These are phyloP conservation scores for Syndactyla subalaris DNA, from an alignment of 2,797 vertebrate genomes.

Conservation along the genomic window DNA sequence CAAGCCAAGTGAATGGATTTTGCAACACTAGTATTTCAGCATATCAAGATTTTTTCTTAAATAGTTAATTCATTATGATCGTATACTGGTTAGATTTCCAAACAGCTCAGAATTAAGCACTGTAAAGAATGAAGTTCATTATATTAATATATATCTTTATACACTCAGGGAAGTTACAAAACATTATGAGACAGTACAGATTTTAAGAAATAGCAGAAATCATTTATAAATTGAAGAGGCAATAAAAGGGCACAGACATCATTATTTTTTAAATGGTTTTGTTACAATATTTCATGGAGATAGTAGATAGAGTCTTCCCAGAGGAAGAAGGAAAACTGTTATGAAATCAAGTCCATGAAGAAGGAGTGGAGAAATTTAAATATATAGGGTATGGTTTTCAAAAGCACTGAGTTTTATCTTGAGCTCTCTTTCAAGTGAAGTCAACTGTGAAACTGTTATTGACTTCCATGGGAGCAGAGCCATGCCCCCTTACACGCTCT, in stretches of 20 bases:
- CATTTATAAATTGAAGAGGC: constrained; percentile 43
- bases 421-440: neutral
- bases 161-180: constrained; percentile 36
- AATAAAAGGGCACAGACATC: constrained; percentile 31
- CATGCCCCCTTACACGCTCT: rapidly evolving
- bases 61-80: constrained; percentile 54
- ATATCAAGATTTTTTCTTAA: constrained; percentile 37
- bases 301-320: constrained; percentile 21
- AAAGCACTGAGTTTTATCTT: neutral
- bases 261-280: constrained; percentile 56
- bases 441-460: neutral
- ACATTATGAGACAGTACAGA: constrained; percentile 49
- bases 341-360: neutral
- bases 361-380: constrained; percentile 26
- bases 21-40: neutral
- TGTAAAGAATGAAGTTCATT: constrained; percentile 19
- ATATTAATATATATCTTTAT: constrained; percentile 36
- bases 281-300: constrained; percentile 36
- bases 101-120: constrained; percentile 47
- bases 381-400: neutral
- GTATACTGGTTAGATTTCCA: constrained; percentile 45
- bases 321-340: constrained; percentile 37
- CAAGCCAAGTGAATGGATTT: neutral
- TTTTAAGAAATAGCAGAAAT: constrained; percentile 47
- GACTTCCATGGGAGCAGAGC: neutral